phyloP scores from a whole-genome alignment of 2,113 vertebrate species.

The Buteo buteo region DNA sequence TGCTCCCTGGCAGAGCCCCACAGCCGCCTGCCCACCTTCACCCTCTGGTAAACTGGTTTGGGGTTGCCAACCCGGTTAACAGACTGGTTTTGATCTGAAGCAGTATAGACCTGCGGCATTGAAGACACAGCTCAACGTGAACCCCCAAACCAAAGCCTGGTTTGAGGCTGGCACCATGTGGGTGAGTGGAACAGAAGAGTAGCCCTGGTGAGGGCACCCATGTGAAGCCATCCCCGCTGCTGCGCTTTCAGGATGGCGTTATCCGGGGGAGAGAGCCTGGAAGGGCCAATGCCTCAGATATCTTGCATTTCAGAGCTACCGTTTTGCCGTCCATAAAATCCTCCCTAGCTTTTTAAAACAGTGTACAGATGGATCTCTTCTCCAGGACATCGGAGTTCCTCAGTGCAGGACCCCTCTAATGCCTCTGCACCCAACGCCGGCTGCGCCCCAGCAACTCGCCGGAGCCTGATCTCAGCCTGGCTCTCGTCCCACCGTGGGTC shows the following conservation, averaged over 20 bases:
- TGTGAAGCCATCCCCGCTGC: background rate
- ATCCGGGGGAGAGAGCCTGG: background rate
- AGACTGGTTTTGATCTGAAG: background rate
- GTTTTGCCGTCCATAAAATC: background rate
- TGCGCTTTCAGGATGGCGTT: background rate
- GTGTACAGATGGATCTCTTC: background rate
- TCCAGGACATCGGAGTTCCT: background rate
- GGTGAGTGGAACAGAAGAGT: background rate
- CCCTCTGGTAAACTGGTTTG: background rate
- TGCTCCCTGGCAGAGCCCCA: background rate
- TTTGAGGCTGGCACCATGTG: background rate
- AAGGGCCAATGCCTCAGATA: background rate
- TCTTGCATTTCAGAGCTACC: background rate
- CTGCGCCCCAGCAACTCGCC: background rate
- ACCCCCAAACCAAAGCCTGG: background rate
- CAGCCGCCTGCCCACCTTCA: background rate
- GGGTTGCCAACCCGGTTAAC: background rate
- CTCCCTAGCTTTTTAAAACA: background rate
- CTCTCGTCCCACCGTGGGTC: fast-evolving
- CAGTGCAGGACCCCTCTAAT: background rate
- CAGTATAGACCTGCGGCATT: background rate
- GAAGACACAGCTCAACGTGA: background rate
- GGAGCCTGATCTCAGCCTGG: background rate
- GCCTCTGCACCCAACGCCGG: fast-evolving
- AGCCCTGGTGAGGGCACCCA: background rate